Evolutionary conservation across 2,113 vertebrate genomes (phyloP).

Genomic region (Ornithorhynchus anatinus): DNA sequence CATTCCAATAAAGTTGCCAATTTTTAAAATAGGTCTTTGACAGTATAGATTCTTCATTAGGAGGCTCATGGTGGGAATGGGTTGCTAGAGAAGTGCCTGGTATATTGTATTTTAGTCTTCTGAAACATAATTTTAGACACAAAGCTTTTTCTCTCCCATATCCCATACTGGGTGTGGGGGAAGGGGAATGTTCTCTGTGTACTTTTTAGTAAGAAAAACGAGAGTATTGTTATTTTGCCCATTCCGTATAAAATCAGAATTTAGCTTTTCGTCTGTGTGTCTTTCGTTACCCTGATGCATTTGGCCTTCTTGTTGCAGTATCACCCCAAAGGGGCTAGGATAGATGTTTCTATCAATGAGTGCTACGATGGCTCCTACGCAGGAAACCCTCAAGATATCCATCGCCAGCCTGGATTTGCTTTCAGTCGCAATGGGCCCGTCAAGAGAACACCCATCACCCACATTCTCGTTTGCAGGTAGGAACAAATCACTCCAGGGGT

Average conservation of each 20-base stretch:
- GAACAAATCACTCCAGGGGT: neutral
- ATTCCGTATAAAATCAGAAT: no score
- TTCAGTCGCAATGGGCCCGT: conserved; percentile 98
- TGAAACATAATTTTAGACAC: neutral
- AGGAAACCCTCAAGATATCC: conserved; percentile 98
- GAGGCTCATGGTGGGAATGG: no score
- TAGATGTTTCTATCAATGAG: conserved; percentile 98
- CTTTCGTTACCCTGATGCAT: neutral
- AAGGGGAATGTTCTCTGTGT: no score
- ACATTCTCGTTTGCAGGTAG: conserved; percentile 96
- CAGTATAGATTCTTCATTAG: no score
- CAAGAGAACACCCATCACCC: conserved; percentile 95
- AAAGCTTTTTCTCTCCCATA: neutral
- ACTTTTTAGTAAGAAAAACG: no score
- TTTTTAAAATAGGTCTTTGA: no score
- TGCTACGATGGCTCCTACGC: conserved; percentile 98
- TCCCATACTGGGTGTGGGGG: no score
- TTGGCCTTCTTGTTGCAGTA: conserved; percentile 76
- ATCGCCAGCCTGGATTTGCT: conserved; percentile 96
- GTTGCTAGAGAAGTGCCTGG: no score
- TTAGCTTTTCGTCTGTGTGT: no score
- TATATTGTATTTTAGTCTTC: no score
- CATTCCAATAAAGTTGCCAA: no score
- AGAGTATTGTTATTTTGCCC: no score
- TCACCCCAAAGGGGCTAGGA: conserved; percentile 97